Conservation (phyloP, 2,797 vertebrate genomes). For the Muscicapa striata region DNA sequence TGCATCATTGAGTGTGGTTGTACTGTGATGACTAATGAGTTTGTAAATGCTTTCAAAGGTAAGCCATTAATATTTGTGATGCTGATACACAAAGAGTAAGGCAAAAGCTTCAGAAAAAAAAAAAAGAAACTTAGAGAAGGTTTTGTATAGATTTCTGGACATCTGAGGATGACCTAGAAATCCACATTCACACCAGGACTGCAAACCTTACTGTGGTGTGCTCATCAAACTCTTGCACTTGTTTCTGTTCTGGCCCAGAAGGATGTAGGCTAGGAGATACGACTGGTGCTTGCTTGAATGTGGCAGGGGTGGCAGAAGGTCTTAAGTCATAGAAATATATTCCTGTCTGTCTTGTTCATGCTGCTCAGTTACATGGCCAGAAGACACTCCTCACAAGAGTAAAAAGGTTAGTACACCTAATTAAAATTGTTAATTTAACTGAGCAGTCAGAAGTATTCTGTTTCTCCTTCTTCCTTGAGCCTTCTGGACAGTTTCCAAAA, state of each 20-base stretch:
- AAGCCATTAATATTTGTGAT: background rate
- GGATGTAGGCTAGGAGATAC: background rate
- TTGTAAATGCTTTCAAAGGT: background rate
- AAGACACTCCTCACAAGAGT: background rate
- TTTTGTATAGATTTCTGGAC: background rate
- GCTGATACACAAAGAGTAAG: background rate
- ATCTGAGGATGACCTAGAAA: background rate
- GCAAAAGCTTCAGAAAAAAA: background rate
- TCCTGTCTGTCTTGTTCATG: background rate
- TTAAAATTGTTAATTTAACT: background rate
- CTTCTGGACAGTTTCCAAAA: background rate
- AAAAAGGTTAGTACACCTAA: background rate
- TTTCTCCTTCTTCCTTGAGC: background rate
- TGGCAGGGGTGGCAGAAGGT: background rate
- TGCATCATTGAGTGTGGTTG: background rate
- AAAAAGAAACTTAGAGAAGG: background rate
- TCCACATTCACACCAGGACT: background rate
- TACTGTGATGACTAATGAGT: background rate
- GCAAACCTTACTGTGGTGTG: background rate
- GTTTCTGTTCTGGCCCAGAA: background rate
- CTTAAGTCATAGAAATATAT: background rate
- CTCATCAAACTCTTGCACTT: background rate
- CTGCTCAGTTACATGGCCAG: background rate
- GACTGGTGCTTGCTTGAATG: background rate
- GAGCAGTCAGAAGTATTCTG: background rate